Percentiles rank a stretch among this genome's conserved stretches.
Evolutionary conservation across 2,113 vertebrate species (phyloP).

Genomic region (Holacanthus passer): DNA sequence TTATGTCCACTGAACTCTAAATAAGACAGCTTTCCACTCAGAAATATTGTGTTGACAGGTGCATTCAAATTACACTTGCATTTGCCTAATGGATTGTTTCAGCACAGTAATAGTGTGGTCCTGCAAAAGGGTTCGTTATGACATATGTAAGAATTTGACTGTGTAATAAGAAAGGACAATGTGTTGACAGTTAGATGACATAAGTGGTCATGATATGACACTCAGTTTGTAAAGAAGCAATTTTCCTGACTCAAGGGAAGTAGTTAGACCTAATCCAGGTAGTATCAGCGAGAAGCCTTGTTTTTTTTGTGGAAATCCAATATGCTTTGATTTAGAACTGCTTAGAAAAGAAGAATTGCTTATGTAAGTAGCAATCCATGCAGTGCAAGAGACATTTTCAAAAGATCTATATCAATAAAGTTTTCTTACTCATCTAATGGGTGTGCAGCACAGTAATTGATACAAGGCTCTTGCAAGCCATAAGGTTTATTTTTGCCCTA

Average conservation of each 20-base stretch:
- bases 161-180: neutral
- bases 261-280: neutral
- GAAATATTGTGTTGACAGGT: constrained; percentile 4
- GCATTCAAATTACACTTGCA: neutral
- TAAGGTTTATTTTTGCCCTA: constrained; percentile 14
- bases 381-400: neutral
- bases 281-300: neutral
- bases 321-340: neutral
- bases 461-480: neutral
- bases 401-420: neutral
- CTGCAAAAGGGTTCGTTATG: neutral
- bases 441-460: neutral
- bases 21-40: neutral
- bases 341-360: neutral
- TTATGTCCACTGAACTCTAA: neutral
- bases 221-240: neutral
- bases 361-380: neutral
- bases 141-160: neutral
- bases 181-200: neutral
- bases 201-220: neutral
- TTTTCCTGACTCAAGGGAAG: neutral
- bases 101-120: neutral
- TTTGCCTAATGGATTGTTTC: constrained; percentile 6
- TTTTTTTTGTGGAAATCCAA: neutral
- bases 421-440: neutral